phyloP scores from a whole-genome alignment of 1,140 invertebrate species.

The Musca domestica region DNA sequence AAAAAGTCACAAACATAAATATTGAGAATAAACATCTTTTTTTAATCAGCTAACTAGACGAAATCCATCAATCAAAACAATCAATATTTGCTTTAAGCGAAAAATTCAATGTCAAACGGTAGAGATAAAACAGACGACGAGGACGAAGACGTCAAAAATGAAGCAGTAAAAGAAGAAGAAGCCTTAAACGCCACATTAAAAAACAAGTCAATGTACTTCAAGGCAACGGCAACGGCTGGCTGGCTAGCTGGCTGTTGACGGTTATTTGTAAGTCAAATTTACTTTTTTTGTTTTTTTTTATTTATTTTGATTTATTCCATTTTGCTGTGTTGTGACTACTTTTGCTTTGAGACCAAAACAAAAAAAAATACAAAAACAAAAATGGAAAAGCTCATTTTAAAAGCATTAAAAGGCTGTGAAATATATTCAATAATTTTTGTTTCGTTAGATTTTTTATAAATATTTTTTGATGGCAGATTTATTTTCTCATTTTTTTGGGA shows the following conservation, averaged over 20 bases:
- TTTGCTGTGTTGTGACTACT: neutral
- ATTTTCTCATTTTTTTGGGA: neutral
- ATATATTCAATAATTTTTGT: slow-evolving; percentile 26
- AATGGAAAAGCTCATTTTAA: slow-evolving; percentile 47
- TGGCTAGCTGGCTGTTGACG: too few relatives aligned
- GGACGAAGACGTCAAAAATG: too few relatives aligned
- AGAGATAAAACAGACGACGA: neutral
- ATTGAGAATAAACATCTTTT: too few relatives aligned
- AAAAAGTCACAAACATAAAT: too few relatives aligned
- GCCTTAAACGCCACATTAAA: too few relatives aligned
- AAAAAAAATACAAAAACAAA: too few relatives aligned
- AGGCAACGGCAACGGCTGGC: too few relatives aligned
- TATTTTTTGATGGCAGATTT: neutral
- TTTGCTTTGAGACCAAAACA: neutral
- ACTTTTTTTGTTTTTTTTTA: slow-evolving; percentile 11
- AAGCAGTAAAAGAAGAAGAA: too few relatives aligned
- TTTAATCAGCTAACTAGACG: neutral
- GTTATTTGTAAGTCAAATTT: slow-evolving; percentile 8
- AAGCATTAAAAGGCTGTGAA: slow-evolving; percentile 54
- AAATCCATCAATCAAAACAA: neutral
- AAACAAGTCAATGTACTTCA: too few relatives aligned
- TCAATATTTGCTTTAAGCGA: neutral
- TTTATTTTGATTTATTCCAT: neutral
- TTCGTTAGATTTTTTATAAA: neutral
- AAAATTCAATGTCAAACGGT: neutral